Base-by-base conservation (phyloP, 2,888 invertebrate species). In the Venusia cambrica region DNA sequence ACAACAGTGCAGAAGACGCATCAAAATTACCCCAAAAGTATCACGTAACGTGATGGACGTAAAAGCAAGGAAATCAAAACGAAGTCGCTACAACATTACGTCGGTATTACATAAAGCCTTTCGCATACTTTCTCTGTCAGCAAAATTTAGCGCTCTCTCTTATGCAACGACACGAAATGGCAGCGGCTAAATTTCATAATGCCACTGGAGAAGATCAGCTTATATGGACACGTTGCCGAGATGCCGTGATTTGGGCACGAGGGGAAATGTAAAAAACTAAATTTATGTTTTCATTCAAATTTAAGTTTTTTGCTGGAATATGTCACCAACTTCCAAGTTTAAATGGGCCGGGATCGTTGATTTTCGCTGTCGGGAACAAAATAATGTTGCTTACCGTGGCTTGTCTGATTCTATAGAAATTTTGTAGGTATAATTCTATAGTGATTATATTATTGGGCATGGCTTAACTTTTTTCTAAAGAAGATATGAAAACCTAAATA, bases 121-220 rank as follows among this genome's bases (percentile, higher is more conserved):
- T 87, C 87, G 85, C 73, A 74, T 76, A 83, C 87, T 87, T 87
- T 87, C 87, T 84, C 87, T 81, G 84, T 75, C 83, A 78, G 79
- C 84, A 85, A 85, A 87, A 85, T 85, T 87, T 83, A 80, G 85
- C 83, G 77, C 79, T 73, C 73, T 65, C 61, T 50, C 62, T 84
- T 85, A 69, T 67, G 79, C 73, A 73, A 81, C 62, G 51, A 56
- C 66, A 73, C 75, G 73, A 84, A 87, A 85, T 84, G 80, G 83
- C 84, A 81, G 73, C 72, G 71, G 74, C 78, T 73, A 77, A 83
- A 83, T 87, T 87, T 87, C 85, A 83, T 78, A 81, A 87, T 77
- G 81, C 74, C 68, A 67, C 63, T 45, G 70, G 75, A 75, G 78
- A 80, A 74, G 77, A 81, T 75, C 78, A 66, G 62, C 74, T 66